Conservation (phyloP, 2,797 vertebrate genomes). For the Momotus momota region DNA sequence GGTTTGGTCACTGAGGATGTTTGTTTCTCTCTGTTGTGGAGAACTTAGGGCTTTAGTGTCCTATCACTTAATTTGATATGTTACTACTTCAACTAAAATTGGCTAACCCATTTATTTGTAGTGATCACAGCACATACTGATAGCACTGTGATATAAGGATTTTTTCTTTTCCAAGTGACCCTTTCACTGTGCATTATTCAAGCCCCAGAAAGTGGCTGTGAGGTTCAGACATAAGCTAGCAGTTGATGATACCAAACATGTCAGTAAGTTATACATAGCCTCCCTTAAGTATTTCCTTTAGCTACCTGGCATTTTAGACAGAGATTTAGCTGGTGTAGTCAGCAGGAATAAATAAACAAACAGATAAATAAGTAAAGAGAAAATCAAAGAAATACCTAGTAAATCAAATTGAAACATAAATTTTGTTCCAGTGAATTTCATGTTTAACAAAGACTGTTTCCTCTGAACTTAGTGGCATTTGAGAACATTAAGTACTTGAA, state of each 20-base stretch:
- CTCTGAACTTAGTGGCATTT: constrained; percentile 55
- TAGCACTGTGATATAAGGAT: neutral
- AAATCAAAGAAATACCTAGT: neutral
- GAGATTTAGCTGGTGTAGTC: constrained; percentile 20
- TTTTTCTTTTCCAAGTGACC: neutral
- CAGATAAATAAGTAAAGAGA: neutral
- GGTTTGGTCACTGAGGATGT: neutral
- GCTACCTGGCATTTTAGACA: neutral
- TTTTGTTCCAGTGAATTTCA: constrained; percentile 10
- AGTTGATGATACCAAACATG: neutral
- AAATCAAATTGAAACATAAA: constrained; percentile 47
- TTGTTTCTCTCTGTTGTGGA: constrained; percentile 5
- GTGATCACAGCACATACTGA: neutral
- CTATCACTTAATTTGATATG: constrained; percentile 11
- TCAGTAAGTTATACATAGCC: neutral
- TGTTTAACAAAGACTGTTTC: constrained; percentile 49
- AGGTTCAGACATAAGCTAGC: neutral
- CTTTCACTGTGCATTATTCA: neutral
- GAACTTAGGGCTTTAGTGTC: constrained; percentile 7
- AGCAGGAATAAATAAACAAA: neutral
- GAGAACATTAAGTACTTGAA: constrained; percentile 59
- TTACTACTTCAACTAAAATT: constrained; percentile 22
- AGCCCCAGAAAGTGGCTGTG: neutral
- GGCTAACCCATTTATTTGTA: neutral
- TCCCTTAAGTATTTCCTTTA: constrained; percentile 5